phyloP scores from a whole-genome alignment of 2,113 vertebrate species.

The Lepisosteus osseus region DNA sequence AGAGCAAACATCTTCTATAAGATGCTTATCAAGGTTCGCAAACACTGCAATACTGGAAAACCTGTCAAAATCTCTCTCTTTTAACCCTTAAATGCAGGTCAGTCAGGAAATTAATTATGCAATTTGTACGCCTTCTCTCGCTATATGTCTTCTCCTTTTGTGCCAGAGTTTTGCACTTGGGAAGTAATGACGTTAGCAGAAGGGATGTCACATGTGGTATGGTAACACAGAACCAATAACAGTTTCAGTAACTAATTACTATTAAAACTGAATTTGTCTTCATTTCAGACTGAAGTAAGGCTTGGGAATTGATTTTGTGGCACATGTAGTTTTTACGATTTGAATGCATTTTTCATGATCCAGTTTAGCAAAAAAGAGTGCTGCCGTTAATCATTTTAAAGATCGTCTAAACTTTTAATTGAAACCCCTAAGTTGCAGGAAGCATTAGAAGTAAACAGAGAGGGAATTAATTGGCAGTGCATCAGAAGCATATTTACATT shows the following conservation, averaged over 20 bases:
- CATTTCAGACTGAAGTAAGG: constrained; percentile 19
- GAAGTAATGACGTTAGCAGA: too few species aligned
- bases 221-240: constrained; percentile 27
- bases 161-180: neutral
- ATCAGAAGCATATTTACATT: constrained; percentile 54
- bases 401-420: constrained; percentile 54
- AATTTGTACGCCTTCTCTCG: too few species aligned
- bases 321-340: constrained; percentile 43
- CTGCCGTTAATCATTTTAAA: constrained; percentile 47
- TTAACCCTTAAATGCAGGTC: neutral
- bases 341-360: constrained; percentile 44
- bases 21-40: neutral
- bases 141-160: too few species aligned
- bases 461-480: constrained; percentile 59
- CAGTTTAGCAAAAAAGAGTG: constrained; percentile 45
- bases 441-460: constrained; percentile 35
- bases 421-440: constrained; percentile 41
- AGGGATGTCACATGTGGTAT: too few species aligned
- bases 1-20: neutral
- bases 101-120: neutral
- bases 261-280: constrained; percentile 17
- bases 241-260: constrained; percentile 28
- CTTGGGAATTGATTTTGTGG: constrained; percentile 46
- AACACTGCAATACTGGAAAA: neutral
- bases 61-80: neutral